Base-by-base conservation (phyloP, 2,113 vertebrate genomes). In the Fulmarus glacialis region DNA sequence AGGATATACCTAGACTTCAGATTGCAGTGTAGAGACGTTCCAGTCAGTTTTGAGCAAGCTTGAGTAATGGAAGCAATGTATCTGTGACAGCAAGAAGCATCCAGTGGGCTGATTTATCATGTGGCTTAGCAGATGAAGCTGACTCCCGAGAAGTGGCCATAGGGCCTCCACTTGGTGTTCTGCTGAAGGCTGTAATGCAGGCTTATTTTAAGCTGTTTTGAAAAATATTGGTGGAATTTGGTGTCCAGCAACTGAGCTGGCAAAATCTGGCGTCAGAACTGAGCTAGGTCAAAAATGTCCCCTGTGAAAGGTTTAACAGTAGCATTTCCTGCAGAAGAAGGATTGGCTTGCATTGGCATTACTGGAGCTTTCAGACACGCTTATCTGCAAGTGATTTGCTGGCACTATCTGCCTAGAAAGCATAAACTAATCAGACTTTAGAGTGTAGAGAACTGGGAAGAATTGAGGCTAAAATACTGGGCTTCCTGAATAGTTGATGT, bases 351-450 rank as follows among this genome's bases (percentile, higher is more conserved):
- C 23, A 5, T 17, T 87, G 52, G 12, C 30, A 16, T 79, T 64
- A 27, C n/a, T 53, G 20, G 17, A 73, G 29, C 45, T 91, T 93
- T 87, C 27, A 70, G 42, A 66, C 0, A 0, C 0, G 0, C 24
- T 80, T 87, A 30, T 63, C 30, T 83, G 32, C 72, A 68, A 45
- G 38, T 62, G 38, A 73, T 79, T 53, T 92, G n/a, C 71, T 90
- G 74, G 34, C 18, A 24, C 22, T 82, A 10, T 58, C 29, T 88
- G 59, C 62, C 48, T 42, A 68, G 58, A 83, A 88, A 92, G 62
- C 12, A 34, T 73, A 38, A 89, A 73, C 34, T 75, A 63, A 79
- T 89, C 56, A 60, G 68, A 59, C n/a, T 94, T 83, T 2, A 74
- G n/a, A 45, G 63, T 32, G 53, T 20, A 83, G 59, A 42, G 68